phyloP scores from a whole-genome alignment of 2,888 invertebrate genomes.

The Acleris emargana region DNA sequence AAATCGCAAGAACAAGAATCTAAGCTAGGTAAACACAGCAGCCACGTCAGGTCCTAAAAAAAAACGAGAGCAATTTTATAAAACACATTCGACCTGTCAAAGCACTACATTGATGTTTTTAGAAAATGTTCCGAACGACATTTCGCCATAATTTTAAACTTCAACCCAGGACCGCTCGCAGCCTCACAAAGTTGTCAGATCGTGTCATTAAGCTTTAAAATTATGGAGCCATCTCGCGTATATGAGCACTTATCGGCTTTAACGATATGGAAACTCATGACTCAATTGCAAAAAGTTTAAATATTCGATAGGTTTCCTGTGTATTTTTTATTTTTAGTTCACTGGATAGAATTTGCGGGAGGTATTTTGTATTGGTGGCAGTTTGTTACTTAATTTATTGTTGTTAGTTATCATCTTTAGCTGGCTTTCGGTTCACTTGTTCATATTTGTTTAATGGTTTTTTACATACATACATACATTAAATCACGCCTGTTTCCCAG shows the following conservation, averaged over 20 bases:
- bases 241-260: conserved; percentile 43
- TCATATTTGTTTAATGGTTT: too few relatives aligned
- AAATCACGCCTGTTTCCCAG: too few relatives aligned
- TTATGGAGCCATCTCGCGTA: conserved; percentile 55
- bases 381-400: too few relatives aligned
- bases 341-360: background rate
- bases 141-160: conserved; percentile 42
- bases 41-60: too few relatives aligned
- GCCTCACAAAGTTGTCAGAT: conserved; percentile 51
- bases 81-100: too few relatives aligned
- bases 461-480: too few relatives aligned
- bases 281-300: conserved; percentile 51
- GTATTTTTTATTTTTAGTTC: background rate
- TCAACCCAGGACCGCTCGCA: conserved; percentile 42
- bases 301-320: conserved; percentile 32
- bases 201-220: conserved; percentile 53
- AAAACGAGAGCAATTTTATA: too few relatives aligned
- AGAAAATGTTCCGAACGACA: background rate
- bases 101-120: background rate
- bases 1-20: too few relatives aligned
- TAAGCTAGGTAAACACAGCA: too few relatives aligned
- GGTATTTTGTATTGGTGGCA: too few relatives aligned
- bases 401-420: too few relatives aligned
- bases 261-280: conserved; percentile 45
- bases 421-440: too few relatives aligned